Evolutionary conservation across 2,797 vertebrate genomes (phyloP).

Genomic region (Oryzias sinensis): DNA sequence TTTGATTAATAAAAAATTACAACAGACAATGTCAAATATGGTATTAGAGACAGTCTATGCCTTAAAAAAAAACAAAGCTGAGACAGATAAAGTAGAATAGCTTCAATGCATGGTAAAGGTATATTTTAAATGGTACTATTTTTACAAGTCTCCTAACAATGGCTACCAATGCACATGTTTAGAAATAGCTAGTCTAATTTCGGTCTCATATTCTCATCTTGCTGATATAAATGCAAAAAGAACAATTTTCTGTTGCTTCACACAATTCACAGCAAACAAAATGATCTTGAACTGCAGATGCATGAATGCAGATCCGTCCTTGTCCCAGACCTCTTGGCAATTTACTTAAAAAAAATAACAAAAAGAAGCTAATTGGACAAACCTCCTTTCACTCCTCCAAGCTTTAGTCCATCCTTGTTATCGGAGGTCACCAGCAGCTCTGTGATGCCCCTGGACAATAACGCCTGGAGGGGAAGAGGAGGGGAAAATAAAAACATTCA

Average conservation of each 20-base stretch:
- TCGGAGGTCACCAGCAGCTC: conserved; percentile 91
- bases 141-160: not conserved
- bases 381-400: conserved; percentile 86
- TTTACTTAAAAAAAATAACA: conserved; percentile 22
- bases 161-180: not conserved
- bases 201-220: not conserved
- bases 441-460: conserved; percentile 83
- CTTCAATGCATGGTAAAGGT: too few relatives aligned
- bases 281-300: conserved; percentile 31
- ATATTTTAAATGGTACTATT: not conserved
- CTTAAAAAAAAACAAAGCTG: too few relatives aligned
- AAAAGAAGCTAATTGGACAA: conserved; percentile 37
- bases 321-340: conserved; percentile 15
- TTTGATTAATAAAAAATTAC: too few relatives aligned
- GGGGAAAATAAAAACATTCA: conserved; percentile 14
- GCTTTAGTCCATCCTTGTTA: conserved; percentile 72
- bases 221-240: not conserved
- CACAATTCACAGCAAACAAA: conserved; percentile 15
- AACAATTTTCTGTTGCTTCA: conserved; percentile 8
- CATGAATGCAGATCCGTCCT: conserved; percentile 27
- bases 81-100: too few relatives aligned
- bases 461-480: conserved; percentile 69
- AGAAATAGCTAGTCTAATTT: not conserved
- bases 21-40: too few relatives aligned
- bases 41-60: too few relatives aligned